phyloP scores from a whole-genome alignment of 2,888 invertebrate species.

The Drosophila anceps region DNA sequence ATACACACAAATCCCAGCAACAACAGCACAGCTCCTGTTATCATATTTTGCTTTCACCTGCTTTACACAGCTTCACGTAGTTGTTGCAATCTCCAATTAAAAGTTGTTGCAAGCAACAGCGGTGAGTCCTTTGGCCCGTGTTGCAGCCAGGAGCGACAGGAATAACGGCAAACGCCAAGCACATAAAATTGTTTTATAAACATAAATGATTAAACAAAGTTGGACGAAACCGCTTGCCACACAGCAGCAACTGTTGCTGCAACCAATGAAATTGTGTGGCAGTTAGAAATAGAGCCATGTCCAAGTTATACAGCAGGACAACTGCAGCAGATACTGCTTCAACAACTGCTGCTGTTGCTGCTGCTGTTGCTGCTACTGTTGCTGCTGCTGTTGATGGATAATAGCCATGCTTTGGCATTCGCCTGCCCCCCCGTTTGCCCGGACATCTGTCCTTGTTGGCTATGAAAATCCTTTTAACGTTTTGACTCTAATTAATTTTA shows the following conservation, averaged over 20 bases:
- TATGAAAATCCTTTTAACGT: constrained; percentile 72
- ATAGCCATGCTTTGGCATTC: constrained; percentile 34
- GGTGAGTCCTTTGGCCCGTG: constrained; percentile 27
- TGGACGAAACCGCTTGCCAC: constrained; percentile 33
- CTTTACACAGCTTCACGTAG: constrained; percentile 26
- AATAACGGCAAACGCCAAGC: constrained; percentile 23
- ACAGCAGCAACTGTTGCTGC: constrained; percentile 18
- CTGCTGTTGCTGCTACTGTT: constrained; percentile 9
- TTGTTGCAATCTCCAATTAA: constrained; percentile 76
- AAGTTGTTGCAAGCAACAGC: constrained; percentile 57
- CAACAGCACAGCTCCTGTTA: constrained; percentile 36
- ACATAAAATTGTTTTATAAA: constrained; percentile 70
- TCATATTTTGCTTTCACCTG: constrained; percentile 69
- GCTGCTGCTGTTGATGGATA: constrained; percentile 53
- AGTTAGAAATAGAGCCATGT: constrained; percentile 31
- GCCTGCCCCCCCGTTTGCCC: background rate
- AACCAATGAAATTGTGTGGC: constrained; percentile 16
- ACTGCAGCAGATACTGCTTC: constrained; percentile 2
- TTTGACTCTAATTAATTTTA: constrained; percentile 83
- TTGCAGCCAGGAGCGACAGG: constrained; percentile 18
- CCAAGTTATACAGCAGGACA: constrained; percentile 12
- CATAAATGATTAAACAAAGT: constrained; percentile 76
- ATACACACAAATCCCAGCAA: constrained; percentile 20
- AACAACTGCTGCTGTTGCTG: background rate
- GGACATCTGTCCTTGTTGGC: constrained; percentile 29